Base-by-base conservation (phyloP, 2,797 vertebrate genomes). In the Onychomys torridus region DNA sequence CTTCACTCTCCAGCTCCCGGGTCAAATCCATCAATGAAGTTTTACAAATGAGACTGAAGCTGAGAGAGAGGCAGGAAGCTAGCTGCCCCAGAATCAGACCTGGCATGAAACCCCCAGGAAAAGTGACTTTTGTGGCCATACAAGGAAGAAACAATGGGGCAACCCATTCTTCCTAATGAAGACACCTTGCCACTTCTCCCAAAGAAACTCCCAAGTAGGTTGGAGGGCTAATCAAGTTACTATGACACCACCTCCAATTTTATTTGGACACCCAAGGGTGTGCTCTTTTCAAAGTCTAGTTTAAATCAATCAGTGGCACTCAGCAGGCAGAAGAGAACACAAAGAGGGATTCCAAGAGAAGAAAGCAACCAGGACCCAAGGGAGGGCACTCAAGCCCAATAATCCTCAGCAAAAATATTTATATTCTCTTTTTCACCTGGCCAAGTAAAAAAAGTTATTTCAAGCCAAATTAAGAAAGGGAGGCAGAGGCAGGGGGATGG, bases 381-480 rank as follows among this genome's bases (percentile, higher is more conserved):
- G 8, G 32, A 89, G 86, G 78, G 69, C 63, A 75, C 29, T 75
- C 29, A 16, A 73, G 86, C 21, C 37, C 73, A 83, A 12, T 59
- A 79, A 49, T 40, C 25, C 17, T 2, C 2, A 95, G 77, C 84
- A 96, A 88, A 86, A 75, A 77, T 83, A 95, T 29, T 79, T 76
- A 0, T 59, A 25, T 65, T 37, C 40, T 85, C 19, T 92, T 55
- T 90, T 81, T 29, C 46, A 23, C 12, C 37, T 32, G 32, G 63
- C 40, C 69, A 89, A 55, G 91, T 27, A 69, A 19, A 83, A 87
- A n/a, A 69, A 29, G 32, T 69, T 71, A 49, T 29, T 59, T 88
- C 89, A 43, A 90, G 25, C 46, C 34, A 55, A 32, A 16, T 34
- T 40, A 77, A 46, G 8, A 52, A 77, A 46, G 8, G 78, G 13